Evolutionary conservation across 2,888 invertebrate species (phyloP).

Genomic region (Philaethria dido): DNA sequence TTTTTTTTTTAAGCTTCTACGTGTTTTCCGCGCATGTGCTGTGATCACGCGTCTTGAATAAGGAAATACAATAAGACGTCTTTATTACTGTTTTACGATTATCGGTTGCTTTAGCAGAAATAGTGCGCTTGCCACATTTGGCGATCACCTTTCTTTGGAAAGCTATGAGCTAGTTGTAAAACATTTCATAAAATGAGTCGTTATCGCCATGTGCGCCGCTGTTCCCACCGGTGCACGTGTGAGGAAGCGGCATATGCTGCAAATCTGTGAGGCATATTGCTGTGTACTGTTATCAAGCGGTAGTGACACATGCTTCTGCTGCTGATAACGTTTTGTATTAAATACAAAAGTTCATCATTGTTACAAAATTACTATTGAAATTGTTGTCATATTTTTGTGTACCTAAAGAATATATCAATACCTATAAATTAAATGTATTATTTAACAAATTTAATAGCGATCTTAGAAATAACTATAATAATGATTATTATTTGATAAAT

Average conservation of each 20-base stretch:
- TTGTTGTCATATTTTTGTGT: no score
- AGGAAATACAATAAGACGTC: conserved; percentile 45
- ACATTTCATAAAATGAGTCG: conserved; percentile 73
- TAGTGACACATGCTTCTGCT: conserved; percentile 51
- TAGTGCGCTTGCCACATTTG: conserved; percentile 55
- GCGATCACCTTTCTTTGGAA: conserved; percentile 77
- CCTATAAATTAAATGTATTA: no score
- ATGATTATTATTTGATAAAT: no score
- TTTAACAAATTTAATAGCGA: no score
- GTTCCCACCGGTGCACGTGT: conserved; percentile 73
- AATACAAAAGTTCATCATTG: background rate
- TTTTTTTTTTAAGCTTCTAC: conserved; percentile 1
- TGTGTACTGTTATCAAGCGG: conserved; percentile 56
- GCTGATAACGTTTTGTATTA: conserved; percentile 49
- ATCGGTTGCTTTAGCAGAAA: conserved; percentile 59
- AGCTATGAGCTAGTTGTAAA: conserved; percentile 73
- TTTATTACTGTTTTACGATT: conserved; percentile 45
- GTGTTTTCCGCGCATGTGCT: conserved; percentile 8
- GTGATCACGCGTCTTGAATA: conserved; percentile 27
- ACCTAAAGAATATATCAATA: no score
- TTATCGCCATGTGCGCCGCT: conserved; percentile 67
- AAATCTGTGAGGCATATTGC: conserved; percentile 79
- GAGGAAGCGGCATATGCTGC: conserved; percentile 61
- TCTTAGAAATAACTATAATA: no score
- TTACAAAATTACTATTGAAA: background rate